Percentiles rank a stretch among this genome's conserved stretches.
These are phyloP conservation scores for Acinonyx jubatus DNA, from an alignment of 2,113 vertebrate genomes.

Conservation along the genomic window DNA sequence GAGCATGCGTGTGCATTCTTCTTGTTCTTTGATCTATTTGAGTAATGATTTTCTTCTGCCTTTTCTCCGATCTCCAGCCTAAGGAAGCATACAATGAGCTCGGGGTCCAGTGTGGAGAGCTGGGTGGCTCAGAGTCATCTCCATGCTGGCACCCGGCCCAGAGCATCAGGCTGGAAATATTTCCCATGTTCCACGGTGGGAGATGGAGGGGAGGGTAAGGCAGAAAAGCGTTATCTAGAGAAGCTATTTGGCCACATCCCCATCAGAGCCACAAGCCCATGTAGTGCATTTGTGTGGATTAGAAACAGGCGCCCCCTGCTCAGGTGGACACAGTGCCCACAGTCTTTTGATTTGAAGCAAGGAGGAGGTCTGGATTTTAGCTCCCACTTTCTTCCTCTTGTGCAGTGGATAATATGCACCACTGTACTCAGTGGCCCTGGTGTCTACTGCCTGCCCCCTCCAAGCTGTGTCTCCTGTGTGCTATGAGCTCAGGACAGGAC, in stretches of 20 bases:
- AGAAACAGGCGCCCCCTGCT: neutral
- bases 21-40: neutral
- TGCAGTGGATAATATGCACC: neutral
- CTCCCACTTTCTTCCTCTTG: neutral
- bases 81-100: neutral
- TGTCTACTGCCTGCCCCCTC: neutral
- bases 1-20: neutral
- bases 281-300: neutral
- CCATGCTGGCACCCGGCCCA: neutral
- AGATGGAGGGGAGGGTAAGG: neutral
- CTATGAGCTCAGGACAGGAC: neutral
- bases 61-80: conserved; percentile 6
- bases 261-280: neutral
- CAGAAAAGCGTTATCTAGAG: neutral
- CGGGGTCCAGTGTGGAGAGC: neutral
- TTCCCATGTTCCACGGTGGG: neutral
- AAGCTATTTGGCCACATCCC: neutral
- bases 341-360: neutral
- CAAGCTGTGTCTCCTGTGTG: neutral
- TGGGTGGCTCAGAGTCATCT: neutral
- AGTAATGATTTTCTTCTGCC: neutral
- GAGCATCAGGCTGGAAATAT: neutral
- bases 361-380: neutral
- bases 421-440: neutral
- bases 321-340: neutral